Percentiles rank a stretch among this genome's conserved stretches.
These are phyloP conservation scores for Erythrolamprus reginae DNA, from an alignment of 2,113 vertebrate genomes.

Conservation along the genomic window DNA sequence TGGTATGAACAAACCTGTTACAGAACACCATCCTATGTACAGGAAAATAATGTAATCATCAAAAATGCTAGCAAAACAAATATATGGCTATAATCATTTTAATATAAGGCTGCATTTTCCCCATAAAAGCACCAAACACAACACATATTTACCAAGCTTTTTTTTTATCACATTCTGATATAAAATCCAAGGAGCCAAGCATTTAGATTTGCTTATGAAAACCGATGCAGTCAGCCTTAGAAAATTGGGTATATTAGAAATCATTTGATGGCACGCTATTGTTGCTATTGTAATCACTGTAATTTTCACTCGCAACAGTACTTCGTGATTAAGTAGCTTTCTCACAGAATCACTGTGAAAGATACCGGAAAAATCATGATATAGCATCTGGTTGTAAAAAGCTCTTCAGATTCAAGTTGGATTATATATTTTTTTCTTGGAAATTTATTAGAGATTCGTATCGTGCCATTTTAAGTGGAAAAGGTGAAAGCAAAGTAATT, in stretches of 20 bases:
- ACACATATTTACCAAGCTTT: constrained; percentile 31
- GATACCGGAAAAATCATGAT: constrained; percentile 69
- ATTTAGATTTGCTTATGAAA: constrained; percentile 46
- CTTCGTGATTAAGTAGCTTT: constrained; percentile 71
- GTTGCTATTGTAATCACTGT: constrained; percentile 75
- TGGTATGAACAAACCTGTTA: constrained; percentile 43
- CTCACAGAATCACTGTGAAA: constrained; percentile 73
- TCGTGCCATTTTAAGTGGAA: constrained; percentile 75
- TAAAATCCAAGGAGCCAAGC: constrained; percentile 55
- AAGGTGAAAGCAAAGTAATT: constrained; percentile 85
- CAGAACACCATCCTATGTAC: constrained; percentile 21
- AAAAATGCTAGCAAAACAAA: constrained; percentile 44
- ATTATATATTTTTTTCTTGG: constrained; percentile 79
- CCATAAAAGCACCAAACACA: constrained; percentile 46
- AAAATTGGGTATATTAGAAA: constrained; percentile 73
- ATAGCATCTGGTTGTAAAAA: constrained; percentile 76
- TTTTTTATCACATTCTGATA: constrained; percentile 56
- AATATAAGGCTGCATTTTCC: constrained; percentile 30
- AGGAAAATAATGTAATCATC: constrained; percentile 24
- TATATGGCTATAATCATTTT: constrained; percentile 26
- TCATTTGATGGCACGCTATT: constrained; percentile 70
- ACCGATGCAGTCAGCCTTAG: constrained; percentile 62
- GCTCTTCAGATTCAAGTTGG: constrained; percentile 78
- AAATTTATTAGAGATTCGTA: constrained; percentile 82
- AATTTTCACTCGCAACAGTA: constrained; percentile 73